phyloP scores from a whole-genome alignment of 2,888 invertebrate species.

The Biston betularia region DNA sequence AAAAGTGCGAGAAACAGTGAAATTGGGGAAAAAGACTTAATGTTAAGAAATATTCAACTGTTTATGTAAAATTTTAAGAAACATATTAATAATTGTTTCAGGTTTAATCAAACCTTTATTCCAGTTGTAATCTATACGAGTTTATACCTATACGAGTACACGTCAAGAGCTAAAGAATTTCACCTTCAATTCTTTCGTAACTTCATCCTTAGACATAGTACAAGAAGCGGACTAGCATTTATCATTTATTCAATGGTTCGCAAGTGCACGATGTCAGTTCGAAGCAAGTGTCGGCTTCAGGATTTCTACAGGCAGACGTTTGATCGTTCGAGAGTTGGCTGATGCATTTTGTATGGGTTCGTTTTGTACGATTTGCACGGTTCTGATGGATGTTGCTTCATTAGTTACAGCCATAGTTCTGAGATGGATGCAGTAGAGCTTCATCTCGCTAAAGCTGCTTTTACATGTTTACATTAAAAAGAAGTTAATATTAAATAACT shows the following conservation, averaged over 20 bases:
- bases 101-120: no score
- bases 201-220: conserved; percentile 45
- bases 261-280: conserved; percentile 59
- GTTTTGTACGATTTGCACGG: conserved; percentile 26
- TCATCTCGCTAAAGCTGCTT: background rate
- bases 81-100: no score
- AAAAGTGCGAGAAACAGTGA: no score
- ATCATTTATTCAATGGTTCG: conserved; percentile 74
- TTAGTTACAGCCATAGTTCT: conserved; percentile 12
- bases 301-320: conserved; percentile 41
- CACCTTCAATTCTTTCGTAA: conserved; percentile 48
- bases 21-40: no score
- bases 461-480: background rate
- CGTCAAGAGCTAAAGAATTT: no score
- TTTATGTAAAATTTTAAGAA: no score
- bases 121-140: no score
- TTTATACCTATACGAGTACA: no score
- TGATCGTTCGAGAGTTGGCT: conserved; percentile 26
- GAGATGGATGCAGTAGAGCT: background rate
- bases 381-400: conserved; percentile 28
- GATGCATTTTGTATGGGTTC: conserved; percentile 44
- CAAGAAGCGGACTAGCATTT: conserved; percentile 65
- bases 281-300: conserved; percentile 55
- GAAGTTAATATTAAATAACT: background rate
- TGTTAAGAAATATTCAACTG: no score